Evolutionary conservation across 2,888 invertebrate genomes (phyloP).

Genomic region (Cyrtodaria siliqua): DNA sequence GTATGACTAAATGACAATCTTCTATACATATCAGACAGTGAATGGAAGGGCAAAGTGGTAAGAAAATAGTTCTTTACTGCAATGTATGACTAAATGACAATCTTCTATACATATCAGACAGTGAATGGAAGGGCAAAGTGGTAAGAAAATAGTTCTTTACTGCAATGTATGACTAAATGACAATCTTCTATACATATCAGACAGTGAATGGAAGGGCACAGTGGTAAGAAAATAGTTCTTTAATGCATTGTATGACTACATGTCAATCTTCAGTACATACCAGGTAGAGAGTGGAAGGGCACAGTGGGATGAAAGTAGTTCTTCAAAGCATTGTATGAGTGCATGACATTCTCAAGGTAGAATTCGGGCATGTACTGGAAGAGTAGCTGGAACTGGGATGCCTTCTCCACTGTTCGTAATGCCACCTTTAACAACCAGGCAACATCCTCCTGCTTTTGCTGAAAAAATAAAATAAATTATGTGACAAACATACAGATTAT

Average conservation of each 20-base stretch:
- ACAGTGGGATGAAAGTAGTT: conserved; percentile 90
- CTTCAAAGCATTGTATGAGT: conserved; percentile 89
- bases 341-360: conserved; percentile 90
- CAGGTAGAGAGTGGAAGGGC: conserved; percentile 88
- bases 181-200: too few species aligned
- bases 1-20: too few species aligned
- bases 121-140: too few species aligned
- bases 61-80: too few species aligned
- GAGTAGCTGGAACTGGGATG: conserved; percentile 89
- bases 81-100: too few species aligned
- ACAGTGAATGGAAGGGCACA: conserved; percentile 87
- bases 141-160: too few species aligned
- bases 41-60: too few species aligned
- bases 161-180: too few species aligned
- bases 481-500: too few species aligned
- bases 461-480: conserved; percentile 25
- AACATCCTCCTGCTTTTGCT: conserved; percentile 89
- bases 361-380: conserved; percentile 92
- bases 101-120: too few species aligned
- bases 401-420: conserved; percentile 88
- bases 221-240: conserved; percentile 90
- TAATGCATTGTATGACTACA: conserved; percentile 89
- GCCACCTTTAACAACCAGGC: conserved; percentile 89
- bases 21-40: too few species aligned
- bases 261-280: conserved; percentile 89